Conservation (phyloP, 2,797 vertebrate species). For the Chiroxiphia lanceolata region DNA sequence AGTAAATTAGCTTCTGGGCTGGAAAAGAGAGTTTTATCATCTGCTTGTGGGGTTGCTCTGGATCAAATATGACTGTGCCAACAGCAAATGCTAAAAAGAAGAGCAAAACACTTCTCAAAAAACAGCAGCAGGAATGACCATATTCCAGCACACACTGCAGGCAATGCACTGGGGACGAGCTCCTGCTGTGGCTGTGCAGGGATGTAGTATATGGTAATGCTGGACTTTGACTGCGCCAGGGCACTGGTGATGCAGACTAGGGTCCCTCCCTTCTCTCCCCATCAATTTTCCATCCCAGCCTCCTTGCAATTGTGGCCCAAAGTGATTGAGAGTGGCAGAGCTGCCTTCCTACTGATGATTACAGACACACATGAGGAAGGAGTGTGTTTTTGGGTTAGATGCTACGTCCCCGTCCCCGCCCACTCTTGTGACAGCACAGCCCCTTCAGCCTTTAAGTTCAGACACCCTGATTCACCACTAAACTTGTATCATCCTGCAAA, state of each 20-base stretch:
- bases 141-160: neutral
- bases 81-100: neutral
- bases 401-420: neutral
- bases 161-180: neutral
- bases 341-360: neutral
- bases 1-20: neutral
- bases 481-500: neutral
- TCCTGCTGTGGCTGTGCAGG: neutral
- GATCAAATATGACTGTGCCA: neutral
- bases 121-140: neutral
- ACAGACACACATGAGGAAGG: neutral
- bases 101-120: neutral
- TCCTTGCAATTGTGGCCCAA: fast-evolving
- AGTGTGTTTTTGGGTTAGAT: neutral
- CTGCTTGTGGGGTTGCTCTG: neutral
- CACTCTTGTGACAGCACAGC: neutral
- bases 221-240: fast-evolving
- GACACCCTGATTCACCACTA: neutral
- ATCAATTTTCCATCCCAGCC: neutral
- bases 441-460: neutral
- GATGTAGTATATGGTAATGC: neutral
- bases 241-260: neutral
- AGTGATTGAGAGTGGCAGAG: neutral
- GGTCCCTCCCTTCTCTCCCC: neutral
- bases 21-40: neutral